A percentile compares a stretch with the other conserved stretches of the same genome.
phyloP scores from a whole-genome alignment of 2,888 invertebrate genomes.

The Opisthograptis luteolata region DNA sequence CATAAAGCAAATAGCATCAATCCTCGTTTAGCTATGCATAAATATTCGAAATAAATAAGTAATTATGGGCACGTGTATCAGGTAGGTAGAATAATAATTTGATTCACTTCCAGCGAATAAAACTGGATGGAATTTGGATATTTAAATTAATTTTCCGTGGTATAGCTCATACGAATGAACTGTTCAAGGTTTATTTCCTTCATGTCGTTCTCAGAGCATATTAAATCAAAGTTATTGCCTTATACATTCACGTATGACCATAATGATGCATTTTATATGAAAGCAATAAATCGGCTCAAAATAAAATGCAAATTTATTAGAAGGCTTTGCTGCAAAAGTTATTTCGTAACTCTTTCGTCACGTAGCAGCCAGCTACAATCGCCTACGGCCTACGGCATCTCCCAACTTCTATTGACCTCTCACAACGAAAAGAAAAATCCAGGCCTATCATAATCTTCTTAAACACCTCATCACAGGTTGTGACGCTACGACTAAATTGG shows the following conservation, averaged over 20 bases:
- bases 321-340: neutral
- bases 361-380: no score
- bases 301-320: neutral
- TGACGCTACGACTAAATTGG: no score
- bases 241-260: neutral
- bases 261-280: neutral
- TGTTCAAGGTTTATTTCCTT: slow-evolving; percentile 25
- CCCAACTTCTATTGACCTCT: no score
- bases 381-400: no score
- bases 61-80: neutral
- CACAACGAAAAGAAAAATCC: no score
- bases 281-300: slow-evolving; percentile 6
- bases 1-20: neutral
- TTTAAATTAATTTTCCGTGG: slow-evolving; percentile 16
- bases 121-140: slow-evolving; percentile 1
- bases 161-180: slow-evolving; percentile 20
- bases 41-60: no score
- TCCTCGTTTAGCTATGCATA: neutral
- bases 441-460: no score
- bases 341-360: no score
- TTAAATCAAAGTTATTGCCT: slow-evolving; percentile 28
- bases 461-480: no score
- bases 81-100: neutral
- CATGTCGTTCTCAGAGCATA: slow-evolving; percentile 18
- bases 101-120: slow-evolving; percentile 5